Evolutionary conservation across 2,888 invertebrate genomes (phyloP).

Genomic region (Ypsolopha sequella): DNA sequence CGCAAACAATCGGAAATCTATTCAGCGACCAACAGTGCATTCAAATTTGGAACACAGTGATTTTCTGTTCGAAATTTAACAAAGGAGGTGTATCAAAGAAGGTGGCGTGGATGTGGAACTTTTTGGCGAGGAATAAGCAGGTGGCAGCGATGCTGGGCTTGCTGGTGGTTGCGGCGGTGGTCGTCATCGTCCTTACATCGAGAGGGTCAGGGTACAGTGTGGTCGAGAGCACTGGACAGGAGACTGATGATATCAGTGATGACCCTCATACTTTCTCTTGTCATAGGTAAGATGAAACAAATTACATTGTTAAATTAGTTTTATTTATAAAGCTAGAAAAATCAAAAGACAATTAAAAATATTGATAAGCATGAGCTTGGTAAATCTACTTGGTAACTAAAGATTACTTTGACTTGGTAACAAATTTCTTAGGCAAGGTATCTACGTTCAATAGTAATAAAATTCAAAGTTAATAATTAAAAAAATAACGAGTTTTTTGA

Average conservation of each 20-base stretch:
- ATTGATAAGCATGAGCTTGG: too few species aligned
- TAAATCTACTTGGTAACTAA: too few species aligned
- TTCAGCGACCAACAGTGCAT: neutral
- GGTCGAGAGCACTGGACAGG: conserved; percentile 24
- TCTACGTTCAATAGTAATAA: too few species aligned
- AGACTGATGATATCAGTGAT: conserved; percentile 47
- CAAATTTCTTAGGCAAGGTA: too few species aligned
- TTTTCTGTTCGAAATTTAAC: too few species aligned
- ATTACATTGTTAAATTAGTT: neutral
- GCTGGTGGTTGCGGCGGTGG: conserved; percentile 38
- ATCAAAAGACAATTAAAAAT: too few species aligned
- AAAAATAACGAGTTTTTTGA: too few species aligned
- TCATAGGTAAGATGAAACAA: conserved; percentile 28
- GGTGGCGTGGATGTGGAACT: conserved; percentile 50
- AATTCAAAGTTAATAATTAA: too few species aligned
- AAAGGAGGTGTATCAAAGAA: neutral
- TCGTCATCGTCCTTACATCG: conserved; percentile 41
- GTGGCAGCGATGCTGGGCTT: conserved; percentile 55
- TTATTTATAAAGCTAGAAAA: too few species aligned
- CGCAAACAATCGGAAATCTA: neutral
- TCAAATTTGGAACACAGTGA: neutral
- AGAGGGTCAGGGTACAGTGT: conserved; percentile 26
- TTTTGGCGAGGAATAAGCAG: conserved; percentile 54
- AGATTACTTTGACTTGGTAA: too few species aligned
- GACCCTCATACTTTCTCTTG: conserved; percentile 45